Percentiles rank a stretch among this genome's conserved stretches.
Evolutionary conservation across 2,113 vertebrate species (phyloP).

Genomic region (Leptosomus discolor): DNA sequence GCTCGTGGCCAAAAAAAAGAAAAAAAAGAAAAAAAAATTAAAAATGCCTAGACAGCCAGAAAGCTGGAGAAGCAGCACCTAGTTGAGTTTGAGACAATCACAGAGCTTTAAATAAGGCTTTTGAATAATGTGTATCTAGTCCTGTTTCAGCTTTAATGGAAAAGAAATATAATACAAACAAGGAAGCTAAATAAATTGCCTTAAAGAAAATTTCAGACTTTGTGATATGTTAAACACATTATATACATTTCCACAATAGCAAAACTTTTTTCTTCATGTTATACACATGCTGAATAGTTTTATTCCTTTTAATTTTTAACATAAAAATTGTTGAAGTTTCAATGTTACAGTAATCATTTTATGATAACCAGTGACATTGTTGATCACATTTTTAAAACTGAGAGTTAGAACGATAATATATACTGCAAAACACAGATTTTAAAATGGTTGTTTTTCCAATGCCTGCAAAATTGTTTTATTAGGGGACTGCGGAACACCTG

Average conservation of each 20-base stretch:
- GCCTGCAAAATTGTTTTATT: slow-evolving; percentile 99
- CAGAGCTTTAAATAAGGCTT: slow-evolving; percentile 51
- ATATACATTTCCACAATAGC: not conserved
- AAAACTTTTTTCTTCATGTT: slow-evolving; percentile 34
- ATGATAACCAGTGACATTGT: slow-evolving; percentile 54
- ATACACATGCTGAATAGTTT: not conserved
- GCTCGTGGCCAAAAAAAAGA: not conserved
- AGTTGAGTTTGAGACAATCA: slow-evolving; percentile 46
- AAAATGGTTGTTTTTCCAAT: slow-evolving; percentile 95
- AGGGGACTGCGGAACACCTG: slow-evolving; percentile 98
- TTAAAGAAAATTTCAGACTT: slow-evolving; percentile 17
- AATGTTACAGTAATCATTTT: not conserved
- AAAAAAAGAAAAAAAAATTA: no score
- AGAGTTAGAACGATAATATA: slow-evolving; percentile 76
- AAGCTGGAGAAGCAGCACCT: not conserved
- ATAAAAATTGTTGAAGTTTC: slow-evolving; percentile 55
- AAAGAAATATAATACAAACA: slow-evolving; percentile 54
- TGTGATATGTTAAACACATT: not conserved
- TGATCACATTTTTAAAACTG: slow-evolving; percentile 73
- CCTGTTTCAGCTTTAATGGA: slow-evolving; percentile 39
- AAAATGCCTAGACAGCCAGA: not conserved
- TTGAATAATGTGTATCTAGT: slow-evolving; percentile 12
- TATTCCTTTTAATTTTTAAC: slow-evolving; percentile 52
- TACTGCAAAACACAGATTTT: slow-evolving; percentile 79
- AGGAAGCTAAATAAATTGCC: slow-evolving; percentile 22